A percentile compares a stretch with the other conserved stretches of the same genome.
These are phyloP conservation scores for Orchestia grillus DNA, from an alignment of 1,140 invertebrate species.

Conservation along the genomic window DNA sequence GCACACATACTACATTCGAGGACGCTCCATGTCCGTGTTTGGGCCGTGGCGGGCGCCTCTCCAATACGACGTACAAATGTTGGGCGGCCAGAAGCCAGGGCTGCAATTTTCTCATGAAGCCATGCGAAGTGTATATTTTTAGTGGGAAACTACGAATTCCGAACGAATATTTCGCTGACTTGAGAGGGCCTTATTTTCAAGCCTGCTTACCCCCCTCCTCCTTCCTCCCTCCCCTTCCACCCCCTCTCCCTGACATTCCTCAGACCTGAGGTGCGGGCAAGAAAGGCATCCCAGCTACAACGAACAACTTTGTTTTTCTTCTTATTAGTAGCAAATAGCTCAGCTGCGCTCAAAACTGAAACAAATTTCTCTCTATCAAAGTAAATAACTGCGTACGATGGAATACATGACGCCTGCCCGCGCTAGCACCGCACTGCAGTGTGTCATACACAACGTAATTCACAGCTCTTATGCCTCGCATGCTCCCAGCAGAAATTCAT, in stretches of 20 bases:
- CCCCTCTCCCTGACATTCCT: constrained; percentile 43
- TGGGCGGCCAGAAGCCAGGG: not conserved
- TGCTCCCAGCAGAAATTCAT: constrained; percentile 12
- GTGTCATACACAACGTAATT: constrained; percentile 14
- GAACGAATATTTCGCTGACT: not conserved
- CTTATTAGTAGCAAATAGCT: not conserved
- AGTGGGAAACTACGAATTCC: not conserved
- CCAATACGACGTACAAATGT: not conserved
- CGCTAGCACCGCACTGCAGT: not conserved
- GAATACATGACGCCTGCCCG: not conserved
- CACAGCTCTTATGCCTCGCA: constrained; percentile 26
- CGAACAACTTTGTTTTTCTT: constrained; percentile 13
- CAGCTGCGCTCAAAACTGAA: not conserved
- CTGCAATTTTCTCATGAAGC: too few species aligned
- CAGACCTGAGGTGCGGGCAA: not conserved
- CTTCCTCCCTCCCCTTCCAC: not conserved
- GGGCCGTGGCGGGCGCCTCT: too few species aligned
- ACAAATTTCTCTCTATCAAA: not conserved
- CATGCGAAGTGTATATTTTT: not conserved
- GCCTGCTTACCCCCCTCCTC: not conserved
- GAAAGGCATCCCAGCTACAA: constrained; percentile 41
- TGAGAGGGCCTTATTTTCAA: constrained; percentile 42
- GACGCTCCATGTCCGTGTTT: too few species aligned
- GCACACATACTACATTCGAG: too few species aligned
- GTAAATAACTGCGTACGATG: not conserved